Evolutionary conservation across 2,113 vertebrate species (phyloP).

Genomic region (Camarhynchus parvulus): DNA sequence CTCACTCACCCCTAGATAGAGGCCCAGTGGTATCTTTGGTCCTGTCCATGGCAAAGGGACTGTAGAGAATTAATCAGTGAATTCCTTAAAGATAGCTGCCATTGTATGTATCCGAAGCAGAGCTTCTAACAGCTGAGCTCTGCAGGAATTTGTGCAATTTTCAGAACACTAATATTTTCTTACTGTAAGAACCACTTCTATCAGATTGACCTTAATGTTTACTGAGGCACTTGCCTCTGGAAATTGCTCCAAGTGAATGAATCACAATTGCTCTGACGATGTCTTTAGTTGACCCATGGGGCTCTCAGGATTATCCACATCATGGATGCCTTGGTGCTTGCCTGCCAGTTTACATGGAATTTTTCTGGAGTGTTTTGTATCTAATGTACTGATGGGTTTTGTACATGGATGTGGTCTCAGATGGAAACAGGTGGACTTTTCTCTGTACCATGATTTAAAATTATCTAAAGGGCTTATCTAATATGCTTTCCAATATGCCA

Average conservation of each 20-base stretch:
- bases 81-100: not conserved
- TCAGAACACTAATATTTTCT: not conserved
- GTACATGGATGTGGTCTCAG: not conserved
- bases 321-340: not conserved
- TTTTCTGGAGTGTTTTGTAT: not conserved
- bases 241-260: not conserved
- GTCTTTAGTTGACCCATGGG: not conserved
- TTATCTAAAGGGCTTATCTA: not conserved
- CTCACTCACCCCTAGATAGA: not conserved
- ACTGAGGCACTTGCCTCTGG: not conserved
- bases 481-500: not conserved
- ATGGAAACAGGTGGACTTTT: not conserved
- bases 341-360: not conserved
- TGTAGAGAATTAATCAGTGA: not conserved
- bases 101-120: accelerated
- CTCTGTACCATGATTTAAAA: not conserved
- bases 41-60: not conserved
- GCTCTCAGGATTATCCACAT: not conserved
- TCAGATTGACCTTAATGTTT: not conserved
- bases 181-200: not conserved
- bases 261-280: accelerated
- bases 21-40: not conserved
- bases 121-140: not conserved
- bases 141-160: not conserved
- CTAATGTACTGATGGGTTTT: not conserved